These are phyloP conservation scores for Bombylius major DNA, from an alignment of 2,888 invertebrate genomes.

Conservation along the genomic window DNA sequence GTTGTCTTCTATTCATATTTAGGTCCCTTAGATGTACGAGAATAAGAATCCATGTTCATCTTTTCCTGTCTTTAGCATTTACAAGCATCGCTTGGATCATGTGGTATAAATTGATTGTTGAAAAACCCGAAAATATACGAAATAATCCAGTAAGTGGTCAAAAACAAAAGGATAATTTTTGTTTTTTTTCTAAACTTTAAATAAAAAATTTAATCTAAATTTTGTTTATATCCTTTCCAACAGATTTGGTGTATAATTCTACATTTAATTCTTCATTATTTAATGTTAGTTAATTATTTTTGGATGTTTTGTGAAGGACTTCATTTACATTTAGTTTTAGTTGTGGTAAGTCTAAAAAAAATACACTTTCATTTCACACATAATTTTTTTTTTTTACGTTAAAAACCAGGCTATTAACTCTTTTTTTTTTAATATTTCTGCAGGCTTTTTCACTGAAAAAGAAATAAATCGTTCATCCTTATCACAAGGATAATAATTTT, in stretches of 20 bases:
- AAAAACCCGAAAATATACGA: conserved; percentile 42
- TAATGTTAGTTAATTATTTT: conserved; percentile 63
- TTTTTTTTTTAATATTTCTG: conserved; percentile 1
- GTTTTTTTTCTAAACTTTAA: background rate
- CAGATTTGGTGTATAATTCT: conserved; percentile 59
- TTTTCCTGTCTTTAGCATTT: conserved; percentile 60
- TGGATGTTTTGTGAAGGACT: conserved; percentile 80
- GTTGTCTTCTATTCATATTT: conserved; percentile 3
- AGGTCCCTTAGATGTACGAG: conserved; percentile 59
- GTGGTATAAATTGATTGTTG: conserved; percentile 56
- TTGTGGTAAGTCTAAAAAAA: conserved; percentile 42
- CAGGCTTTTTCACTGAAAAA: background rate
- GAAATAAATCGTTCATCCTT: no score
- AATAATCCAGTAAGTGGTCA: conserved; percentile 45
- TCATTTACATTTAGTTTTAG: conserved; percentile 61
- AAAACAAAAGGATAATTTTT: no score
- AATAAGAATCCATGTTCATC: conserved; percentile 62
- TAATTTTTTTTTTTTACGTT: background rate
- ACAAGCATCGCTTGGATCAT: conserved; percentile 64
- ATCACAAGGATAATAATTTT: no score
- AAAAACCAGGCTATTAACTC: no score
- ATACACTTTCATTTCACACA: no score
- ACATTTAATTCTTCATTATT: conserved; percentile 56
- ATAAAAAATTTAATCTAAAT: background rate
- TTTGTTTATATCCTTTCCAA: conserved; percentile 16